A percentile compares a stretch with the other conserved stretches of the same genome.
These are phyloP conservation scores for Venturia canescens DNA, from an alignment of 1,140 invertebrate species.

Conservation along the genomic window DNA sequence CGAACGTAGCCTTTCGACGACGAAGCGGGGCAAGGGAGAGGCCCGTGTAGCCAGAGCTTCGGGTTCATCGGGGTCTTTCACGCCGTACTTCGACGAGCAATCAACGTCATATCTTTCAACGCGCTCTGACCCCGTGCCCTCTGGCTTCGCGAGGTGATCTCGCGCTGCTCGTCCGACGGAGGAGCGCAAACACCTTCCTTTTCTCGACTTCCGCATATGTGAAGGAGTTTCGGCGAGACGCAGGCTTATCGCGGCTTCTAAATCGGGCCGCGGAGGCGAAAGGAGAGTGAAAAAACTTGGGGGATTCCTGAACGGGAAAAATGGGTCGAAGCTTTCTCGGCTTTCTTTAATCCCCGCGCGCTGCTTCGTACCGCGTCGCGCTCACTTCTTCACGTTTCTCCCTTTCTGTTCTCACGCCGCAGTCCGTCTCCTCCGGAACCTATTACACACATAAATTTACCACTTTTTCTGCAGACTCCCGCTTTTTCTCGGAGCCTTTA, in stretches of 20 bases:
- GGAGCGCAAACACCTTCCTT: not conserved
- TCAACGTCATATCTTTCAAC: slow-evolving; percentile 65
- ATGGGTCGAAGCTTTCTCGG: no score
- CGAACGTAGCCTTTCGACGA: not conserved
- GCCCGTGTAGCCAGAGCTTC: not conserved
- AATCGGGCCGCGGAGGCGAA: not conserved
- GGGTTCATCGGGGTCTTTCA: slow-evolving; percentile 58
- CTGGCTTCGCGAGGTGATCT: slow-evolving; percentile 20
- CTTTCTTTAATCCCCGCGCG: no score
- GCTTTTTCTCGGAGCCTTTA: not conserved
- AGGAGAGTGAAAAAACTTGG: no score
- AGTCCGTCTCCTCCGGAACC: slow-evolving; percentile 1
- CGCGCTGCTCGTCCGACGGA: not conserved
- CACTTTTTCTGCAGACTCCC: not conserved
- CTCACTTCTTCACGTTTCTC: not conserved
- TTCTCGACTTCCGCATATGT: not conserved
- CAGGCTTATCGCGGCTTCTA: no score
- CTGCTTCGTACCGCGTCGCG: no score
- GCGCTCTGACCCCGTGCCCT: slow-evolving; percentile 31
- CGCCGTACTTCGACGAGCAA: slow-evolving; percentile 52
- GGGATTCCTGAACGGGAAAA: no score
- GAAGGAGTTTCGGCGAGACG: not conserved
- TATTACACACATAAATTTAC: not conserved
- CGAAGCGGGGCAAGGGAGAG: not conserved
- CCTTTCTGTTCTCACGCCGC: slow-evolving; percentile 24